A percentile compares a stretch with the other conserved stretches of the same genome.
Evolutionary conservation across 1,140 invertebrate genomes (phyloP).

Genomic region (Temnothorax longispinosus): DNA sequence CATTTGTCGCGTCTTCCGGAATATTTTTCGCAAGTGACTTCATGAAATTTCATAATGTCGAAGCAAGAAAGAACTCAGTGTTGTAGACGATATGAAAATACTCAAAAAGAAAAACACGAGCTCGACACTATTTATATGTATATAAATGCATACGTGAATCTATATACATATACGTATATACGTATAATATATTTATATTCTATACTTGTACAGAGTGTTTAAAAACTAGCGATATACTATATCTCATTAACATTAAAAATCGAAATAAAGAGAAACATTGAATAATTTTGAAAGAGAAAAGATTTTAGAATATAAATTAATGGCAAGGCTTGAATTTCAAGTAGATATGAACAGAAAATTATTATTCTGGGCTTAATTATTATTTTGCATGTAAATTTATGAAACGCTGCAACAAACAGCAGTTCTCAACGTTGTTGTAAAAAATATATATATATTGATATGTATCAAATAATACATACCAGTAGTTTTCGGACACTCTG

Average conservation of each 20-base stretch:
- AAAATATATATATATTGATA: not conserved
- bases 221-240: conserved; percentile 35
- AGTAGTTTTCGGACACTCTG: conserved; percentile 25
- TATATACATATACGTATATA: conserved; percentile 72
- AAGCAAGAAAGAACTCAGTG: conserved; percentile 56
- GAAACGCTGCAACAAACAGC: not conserved
- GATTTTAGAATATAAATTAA: not conserved
- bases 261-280: not conserved
- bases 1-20: conserved; percentile 78
- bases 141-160: conserved; percentile 74
- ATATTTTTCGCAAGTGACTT: conserved; percentile 85
- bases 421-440: not conserved
- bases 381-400: not conserved
- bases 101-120: conserved; percentile 48
- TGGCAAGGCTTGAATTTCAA: not conserved
- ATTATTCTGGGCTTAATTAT: not conserved
- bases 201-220: conserved; percentile 68
- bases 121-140: conserved; percentile 71
- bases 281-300: not conserved
- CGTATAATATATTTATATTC: conserved; percentile 77
- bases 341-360: not conserved
- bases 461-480: not conserved
- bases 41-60: conserved; percentile 89
- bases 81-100: conserved; percentile 47
- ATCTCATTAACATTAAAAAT: not conserved